phyloP scores from a whole-genome alignment of 1,140 invertebrate species.

The Copidosoma floridanum region DNA sequence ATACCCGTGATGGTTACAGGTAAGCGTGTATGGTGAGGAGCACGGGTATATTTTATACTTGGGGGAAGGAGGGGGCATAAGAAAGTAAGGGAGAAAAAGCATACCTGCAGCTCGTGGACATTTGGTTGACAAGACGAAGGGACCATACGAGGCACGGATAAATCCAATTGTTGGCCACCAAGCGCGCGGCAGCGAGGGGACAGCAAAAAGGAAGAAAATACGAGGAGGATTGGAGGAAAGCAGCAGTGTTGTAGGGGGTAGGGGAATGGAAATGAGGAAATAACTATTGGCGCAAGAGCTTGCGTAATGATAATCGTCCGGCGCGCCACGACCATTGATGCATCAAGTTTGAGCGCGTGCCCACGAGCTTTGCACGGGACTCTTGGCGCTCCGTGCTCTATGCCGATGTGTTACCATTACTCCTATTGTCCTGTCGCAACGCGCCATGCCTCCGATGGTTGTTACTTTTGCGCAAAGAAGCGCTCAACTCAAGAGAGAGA shows the following conservation, averaged over 20 bases:
- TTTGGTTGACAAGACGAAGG: too few relatives aligned
- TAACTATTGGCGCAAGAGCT: neutral
- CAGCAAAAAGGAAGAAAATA: neutral
- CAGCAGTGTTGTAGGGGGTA: too few relatives aligned
- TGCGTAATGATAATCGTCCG: constrained; percentile 19
- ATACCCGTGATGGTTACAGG: too few relatives aligned
- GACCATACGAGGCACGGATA: too few relatives aligned
- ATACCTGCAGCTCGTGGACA: too few relatives aligned
- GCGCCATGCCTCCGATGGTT: constrained; percentile 6
- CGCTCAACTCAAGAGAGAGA: constrained; percentile 9
- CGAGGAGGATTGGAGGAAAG: too few relatives aligned
- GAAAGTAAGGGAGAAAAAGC: too few relatives aligned
- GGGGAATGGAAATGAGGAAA: neutral
- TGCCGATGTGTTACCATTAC: constrained; percentile 20
- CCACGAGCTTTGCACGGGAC: neutral
- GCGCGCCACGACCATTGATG: constrained; percentile 9
- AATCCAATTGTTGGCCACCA: too few relatives aligned
- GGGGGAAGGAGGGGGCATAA: too few relatives aligned
- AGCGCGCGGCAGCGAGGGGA: too few relatives aligned
- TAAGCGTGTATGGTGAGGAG: too few relatives aligned
- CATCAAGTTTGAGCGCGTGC: constrained; percentile 10
- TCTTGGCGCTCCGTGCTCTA: neutral
- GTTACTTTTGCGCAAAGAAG: constrained; percentile 16
- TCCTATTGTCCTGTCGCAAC: constrained; percentile 22
- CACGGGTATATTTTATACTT: too few relatives aligned